phyloP scores from a whole-genome alignment of 2,888 invertebrate genomes.

The Dasypolia templi region DNA sequence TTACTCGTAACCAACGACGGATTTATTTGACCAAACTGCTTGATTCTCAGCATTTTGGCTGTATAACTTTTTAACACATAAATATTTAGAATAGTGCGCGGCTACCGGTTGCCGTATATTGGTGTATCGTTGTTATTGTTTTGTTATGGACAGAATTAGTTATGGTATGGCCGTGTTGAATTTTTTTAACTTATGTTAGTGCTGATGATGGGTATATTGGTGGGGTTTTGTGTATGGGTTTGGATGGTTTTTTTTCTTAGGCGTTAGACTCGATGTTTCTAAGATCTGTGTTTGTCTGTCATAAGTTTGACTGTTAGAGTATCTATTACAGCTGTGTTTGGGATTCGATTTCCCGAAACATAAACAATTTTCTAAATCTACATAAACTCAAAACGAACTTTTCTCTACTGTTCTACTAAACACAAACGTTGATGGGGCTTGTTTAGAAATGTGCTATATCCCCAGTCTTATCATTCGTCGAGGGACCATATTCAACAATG shows the following conservation, averaged over 20 bases:
- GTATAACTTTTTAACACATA: constrained; percentile 78
- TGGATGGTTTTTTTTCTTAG: not conserved
- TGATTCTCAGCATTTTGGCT: constrained; percentile 80
- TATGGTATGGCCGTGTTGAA: constrained; percentile 70
- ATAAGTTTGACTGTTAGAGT: too few species aligned
- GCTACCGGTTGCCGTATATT: constrained; percentile 54
- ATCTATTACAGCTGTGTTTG: too few species aligned
- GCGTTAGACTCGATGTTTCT: too few species aligned
- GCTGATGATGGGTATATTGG: constrained; percentile 44
- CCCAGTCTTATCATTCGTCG: too few species aligned
- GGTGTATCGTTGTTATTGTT: constrained; percentile 67
- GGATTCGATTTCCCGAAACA: too few species aligned
- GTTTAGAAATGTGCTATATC: too few species aligned
- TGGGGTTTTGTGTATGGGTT: not conserved
- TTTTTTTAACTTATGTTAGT: constrained; percentile 65
- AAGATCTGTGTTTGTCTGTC: too few species aligned
- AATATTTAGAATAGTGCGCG: constrained; percentile 78
- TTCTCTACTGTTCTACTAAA: too few species aligned
- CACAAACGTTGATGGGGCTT: too few species aligned
- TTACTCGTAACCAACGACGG: constrained; percentile 81
- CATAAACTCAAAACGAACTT: too few species aligned
- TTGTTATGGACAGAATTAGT: constrained; percentile 61
- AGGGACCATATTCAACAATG: too few species aligned
- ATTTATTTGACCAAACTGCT: constrained; percentile 84
- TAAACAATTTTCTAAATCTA: too few species aligned